Base-by-base conservation (phyloP, 23 tunicate genomes). In the Phallusia fumigata region DNA sequence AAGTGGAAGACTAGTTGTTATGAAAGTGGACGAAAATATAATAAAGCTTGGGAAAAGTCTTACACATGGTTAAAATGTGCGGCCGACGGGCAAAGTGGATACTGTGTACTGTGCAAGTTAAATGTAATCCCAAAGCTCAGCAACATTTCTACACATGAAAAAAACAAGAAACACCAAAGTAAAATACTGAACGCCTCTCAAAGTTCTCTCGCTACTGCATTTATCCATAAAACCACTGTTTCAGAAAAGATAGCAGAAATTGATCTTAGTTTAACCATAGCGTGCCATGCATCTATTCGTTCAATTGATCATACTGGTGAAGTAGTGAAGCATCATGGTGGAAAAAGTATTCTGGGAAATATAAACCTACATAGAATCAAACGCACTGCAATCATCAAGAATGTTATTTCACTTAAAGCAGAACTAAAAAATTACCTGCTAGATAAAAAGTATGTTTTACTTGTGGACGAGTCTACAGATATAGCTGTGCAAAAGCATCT, bases 381-480 rank as follows among this genome's bases (percentile, higher is more conserved):
- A 33, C 18, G 79, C 35, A 75, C 36, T 10, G 35, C 34, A 10
- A 10, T 75, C 5, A 18, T 32, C 34, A 75, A 75, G 34, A 75
- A 75, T 18, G 8, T 75, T 18, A 75, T 18, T 75, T 75, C 34
- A 12, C 79, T 75, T 12, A 75, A 75, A 75, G 12, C 6, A 12
- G 79, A 75, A 75, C 34, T 75, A 10, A 18, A 10, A 10, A 18
- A 75, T 10, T 35, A 40, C 47, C 47, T 40, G 5, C 79, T 3
- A 10, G 79, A 33, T 75, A 75, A 75, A 75, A 75, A 75, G 36
- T 33, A 2, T 75, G 79, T 18, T 75, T 12, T 75, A 75, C 35
- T 75, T 75, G 79, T 75, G 35, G 79, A 75, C 12, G 79, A 75
- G 34, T 75, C 79, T 10, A 75, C 79, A 2, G 79, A 75, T 12